A percentile compares a stretch with the other conserved stretches of the same genome.
phyloP scores from a whole-genome alignment of 2,888 invertebrate genomes.

The Morpho achilles region DNA sequence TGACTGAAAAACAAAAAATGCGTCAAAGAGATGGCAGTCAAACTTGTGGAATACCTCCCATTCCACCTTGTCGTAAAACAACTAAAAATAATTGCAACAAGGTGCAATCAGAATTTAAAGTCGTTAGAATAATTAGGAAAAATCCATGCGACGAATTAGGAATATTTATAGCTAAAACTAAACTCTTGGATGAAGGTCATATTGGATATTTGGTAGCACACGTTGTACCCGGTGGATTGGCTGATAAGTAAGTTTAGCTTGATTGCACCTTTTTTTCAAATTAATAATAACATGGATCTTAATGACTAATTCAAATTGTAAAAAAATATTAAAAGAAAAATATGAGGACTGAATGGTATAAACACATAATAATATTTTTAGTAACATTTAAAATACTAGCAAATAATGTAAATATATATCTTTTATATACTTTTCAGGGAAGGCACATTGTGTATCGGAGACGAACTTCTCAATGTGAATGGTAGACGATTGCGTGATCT shows the following conservation, averaged over 20 bases:
- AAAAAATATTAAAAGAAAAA: too few relatives aligned
- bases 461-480: slow-evolving; percentile 86
- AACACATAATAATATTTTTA: too few relatives aligned
- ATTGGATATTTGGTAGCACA: slow-evolving; percentile 85
- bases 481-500: slow-evolving; percentile 83
- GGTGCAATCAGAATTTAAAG: slow-evolving; percentile 58
- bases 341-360: too few relatives aligned
- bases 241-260: slow-evolving; percentile 77
- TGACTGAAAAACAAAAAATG: slow-evolving; percentile 74
- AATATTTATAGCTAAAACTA: slow-evolving; percentile 85
- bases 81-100: slow-evolving; percentile 52
- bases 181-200: slow-evolving; percentile 78
- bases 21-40: slow-evolving; percentile 62
- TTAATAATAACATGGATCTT: too few relatives aligned
- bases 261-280: not conserved
- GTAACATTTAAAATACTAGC: too few relatives aligned
- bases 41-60: slow-evolving; percentile 69
- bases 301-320: too few relatives aligned
- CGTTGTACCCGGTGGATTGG: slow-evolving; percentile 84
- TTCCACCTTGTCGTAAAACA: slow-evolving; percentile 67
- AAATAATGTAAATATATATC: not conserved
- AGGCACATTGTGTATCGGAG: slow-evolving; percentile 82
- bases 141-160: slow-evolving; percentile 82
- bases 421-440: slow-evolving; percentile 59
- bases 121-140: slow-evolving; percentile 78